phyloP scores from a whole-genome alignment of 2,888 invertebrate genomes.

The Andricus quercusramuli region DNA sequence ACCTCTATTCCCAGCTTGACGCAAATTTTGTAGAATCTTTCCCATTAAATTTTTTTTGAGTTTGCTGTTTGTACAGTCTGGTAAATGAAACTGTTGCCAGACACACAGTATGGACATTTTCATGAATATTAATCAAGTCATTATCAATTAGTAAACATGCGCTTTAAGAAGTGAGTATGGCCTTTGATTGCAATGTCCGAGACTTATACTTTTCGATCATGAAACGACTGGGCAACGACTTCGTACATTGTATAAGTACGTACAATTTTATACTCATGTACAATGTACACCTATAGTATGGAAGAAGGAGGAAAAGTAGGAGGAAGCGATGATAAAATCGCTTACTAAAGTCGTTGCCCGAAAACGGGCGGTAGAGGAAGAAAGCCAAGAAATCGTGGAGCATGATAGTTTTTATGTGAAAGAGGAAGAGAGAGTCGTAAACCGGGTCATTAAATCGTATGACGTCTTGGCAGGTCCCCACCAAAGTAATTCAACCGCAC shows the following conservation, averaged over 20 bases:
- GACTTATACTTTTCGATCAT: conserved; percentile 62
- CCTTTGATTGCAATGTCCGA: conserved; percentile 56
- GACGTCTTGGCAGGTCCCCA: conserved; percentile 42
- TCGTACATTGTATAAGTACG: background rate
- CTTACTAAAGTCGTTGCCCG: conserved; percentile 63
- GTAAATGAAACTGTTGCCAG: no score
- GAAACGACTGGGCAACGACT: conserved; percentile 26
- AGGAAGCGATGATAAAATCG: conserved; percentile 68
- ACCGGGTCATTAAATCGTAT: conserved; percentile 57
- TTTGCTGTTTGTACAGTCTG: no score
- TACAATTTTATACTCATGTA: no score
- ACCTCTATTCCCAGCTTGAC: no score
- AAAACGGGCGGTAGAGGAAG: conserved; percentile 59
- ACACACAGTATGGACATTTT: no score
- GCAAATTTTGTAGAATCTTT: no score
- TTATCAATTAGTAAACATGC: conserved; percentile 52
- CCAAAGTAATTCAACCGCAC: conserved; percentile 38
- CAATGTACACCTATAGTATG: no score
- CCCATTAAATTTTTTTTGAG: no score
- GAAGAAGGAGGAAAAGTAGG: conserved; percentile 57
- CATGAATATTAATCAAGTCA: conserved; percentile 18
- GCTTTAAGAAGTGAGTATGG: conserved; percentile 42
- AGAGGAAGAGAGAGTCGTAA: conserved; percentile 53
- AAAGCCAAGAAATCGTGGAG: conserved; percentile 43
- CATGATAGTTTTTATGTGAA: conserved; percentile 47